These are phyloP conservation scores for Cyclura pinguis DNA, from an alignment of 2,797 vertebrate genomes.

Conservation along the genomic window DNA sequence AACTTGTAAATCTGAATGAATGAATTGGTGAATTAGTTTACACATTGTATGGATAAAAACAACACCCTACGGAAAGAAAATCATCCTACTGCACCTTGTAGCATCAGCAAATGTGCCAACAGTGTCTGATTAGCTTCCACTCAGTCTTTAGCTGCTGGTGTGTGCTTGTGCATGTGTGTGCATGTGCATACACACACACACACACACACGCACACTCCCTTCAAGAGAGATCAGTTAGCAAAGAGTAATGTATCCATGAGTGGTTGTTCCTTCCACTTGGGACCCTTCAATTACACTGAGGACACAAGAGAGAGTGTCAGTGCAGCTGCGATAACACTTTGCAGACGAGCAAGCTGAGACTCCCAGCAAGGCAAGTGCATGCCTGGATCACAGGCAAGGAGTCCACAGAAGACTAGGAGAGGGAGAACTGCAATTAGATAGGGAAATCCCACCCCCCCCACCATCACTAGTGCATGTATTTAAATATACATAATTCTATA, in stretches of 20 bases:
- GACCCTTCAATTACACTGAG: slow-evolving; percentile 24
- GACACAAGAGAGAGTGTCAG: neutral
- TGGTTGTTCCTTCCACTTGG: slow-evolving; percentile 22
- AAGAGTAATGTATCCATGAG: slow-evolving; percentile 22
- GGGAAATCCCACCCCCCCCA: neutral
- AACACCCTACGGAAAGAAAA: neutral
- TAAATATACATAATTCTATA: neutral
- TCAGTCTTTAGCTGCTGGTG: neutral
- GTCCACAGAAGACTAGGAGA: neutral
- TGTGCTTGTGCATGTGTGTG: neutral
- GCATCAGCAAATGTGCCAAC: slow-evolving; percentile 14
- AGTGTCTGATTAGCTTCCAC: slow-evolving; percentile 9
- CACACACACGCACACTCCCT: too few relatives aligned
- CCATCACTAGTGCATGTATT: neutral
- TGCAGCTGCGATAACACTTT: slow-evolving; percentile 40
- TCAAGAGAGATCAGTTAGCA: slow-evolving; percentile 19
- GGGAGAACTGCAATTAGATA: neutral
- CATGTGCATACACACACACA: too few relatives aligned
- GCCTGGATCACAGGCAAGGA: neutral
- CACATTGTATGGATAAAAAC: neutral
- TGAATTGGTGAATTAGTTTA: neutral
- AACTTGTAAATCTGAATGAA: slow-evolving; percentile 3
- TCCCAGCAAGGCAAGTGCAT: neutral
- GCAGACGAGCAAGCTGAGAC: slow-evolving; percentile 17
- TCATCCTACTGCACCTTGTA: neutral